Evolutionary conservation across 1,140 invertebrate genomes (phyloP), one percentile per base, ranked within the genome.

Genomic region (Drosophila quadrilineata): DNA sequence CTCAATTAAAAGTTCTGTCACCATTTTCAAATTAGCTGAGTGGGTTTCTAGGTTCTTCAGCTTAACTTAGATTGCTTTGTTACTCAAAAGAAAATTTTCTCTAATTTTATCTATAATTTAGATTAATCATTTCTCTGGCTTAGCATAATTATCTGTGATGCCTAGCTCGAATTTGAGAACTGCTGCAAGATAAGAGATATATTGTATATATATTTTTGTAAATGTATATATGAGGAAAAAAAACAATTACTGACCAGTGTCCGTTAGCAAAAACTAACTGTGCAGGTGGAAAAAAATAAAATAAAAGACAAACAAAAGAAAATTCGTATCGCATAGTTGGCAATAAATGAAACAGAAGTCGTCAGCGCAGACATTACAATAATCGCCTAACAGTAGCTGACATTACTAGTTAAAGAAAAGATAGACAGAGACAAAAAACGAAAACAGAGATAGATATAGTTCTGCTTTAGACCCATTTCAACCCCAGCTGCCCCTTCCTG

Each of bases 241-340:
- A 65, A 62, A 72, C 59, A 76, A 73, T 73, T 75, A 72, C 69
- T 77, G 69, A 56, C 75, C 75, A 71, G 66, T 73, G 67, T 67
- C 43, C 71, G 17, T n/a, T n/a, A n/a, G n/a, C n/a, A 19, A 49
- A 33, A 58, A 40, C 48, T 36, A 62, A 75, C 50, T 43, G 54
- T 64, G 33, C 49, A 67, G 57, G 52, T 68, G 49, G 36, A 40
- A 60, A 52, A 26, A n/a, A 22, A 33, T n/a, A 73, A 29, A 35
- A 19, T 12, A 4, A 41, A 1, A 12, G n/a, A 22, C 19, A 21
- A 21, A 26, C 22, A 43, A 14, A 28, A 24, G 12, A 26, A 10
- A 33, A 36, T 10, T 40, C 5, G 5, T 16, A 60, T 35, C 35
- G 36, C 6, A 36, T n/a, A n/a, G 8, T 6, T 9, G 28, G 28